A percentile compares a stretch with the other conserved stretches of the same genome.
Evolutionary conservation across 2,113 vertebrate genomes (phyloP).

Genomic region (Lophochroa leadbeateri): DNA sequence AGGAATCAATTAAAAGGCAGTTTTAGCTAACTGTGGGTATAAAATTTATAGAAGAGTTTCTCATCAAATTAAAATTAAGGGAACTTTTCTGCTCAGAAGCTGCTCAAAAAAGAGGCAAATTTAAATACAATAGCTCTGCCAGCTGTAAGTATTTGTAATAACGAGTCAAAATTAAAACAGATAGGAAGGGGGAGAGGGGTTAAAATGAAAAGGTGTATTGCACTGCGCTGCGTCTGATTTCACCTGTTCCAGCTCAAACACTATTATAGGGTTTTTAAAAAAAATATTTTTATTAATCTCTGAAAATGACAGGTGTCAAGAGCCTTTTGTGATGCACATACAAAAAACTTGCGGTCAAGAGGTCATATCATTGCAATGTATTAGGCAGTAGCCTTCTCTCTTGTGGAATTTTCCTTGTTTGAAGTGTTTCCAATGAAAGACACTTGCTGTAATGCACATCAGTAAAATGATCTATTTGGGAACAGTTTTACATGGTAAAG

Average conservation of each 20-base stretch:
- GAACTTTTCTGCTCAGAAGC: slow-evolving; percentile 77
- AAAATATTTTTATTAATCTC: slow-evolving; percentile 71
- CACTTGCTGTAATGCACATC: slow-evolving; percentile 65
- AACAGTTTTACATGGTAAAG: slow-evolving; percentile 59
- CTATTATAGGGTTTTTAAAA: not conserved
- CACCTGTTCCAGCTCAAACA: slow-evolving; percentile 48
- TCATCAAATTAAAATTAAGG: slow-evolving; percentile 79
- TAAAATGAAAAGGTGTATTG: slow-evolving; percentile 73
- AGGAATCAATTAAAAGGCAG: slow-evolving; percentile 7
- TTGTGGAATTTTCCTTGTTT: slow-evolving; percentile 76
- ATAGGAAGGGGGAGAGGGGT: slow-evolving; percentile 45
- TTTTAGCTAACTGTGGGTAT: not conserved
- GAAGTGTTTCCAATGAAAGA: slow-evolving; percentile 71
- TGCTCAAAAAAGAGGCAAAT: slow-evolving; percentile 76
- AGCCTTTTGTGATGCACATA: slow-evolving; percentile 67
- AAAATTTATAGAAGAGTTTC: not conserved
- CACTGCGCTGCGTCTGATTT: slow-evolving; percentile 73
- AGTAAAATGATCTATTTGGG: slow-evolving; percentile 69
- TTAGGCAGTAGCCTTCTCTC: slow-evolving; percentile 68
- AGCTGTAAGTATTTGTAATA: slow-evolving; percentile 74
- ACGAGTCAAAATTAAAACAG: slow-evolving; percentile 80
- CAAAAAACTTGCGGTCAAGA: slow-evolving; percentile 66
- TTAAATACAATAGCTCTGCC: slow-evolving; percentile 80
- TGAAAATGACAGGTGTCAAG: slow-evolving; percentile 75
- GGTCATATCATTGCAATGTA: slow-evolving; percentile 66